A percentile compares a stretch with the other conserved stretches of the same genome.
These are phyloP conservation scores for Drosophila serrata DNA, from an alignment of 1,140 invertebrate species.

Conservation along the genomic window DNA sequence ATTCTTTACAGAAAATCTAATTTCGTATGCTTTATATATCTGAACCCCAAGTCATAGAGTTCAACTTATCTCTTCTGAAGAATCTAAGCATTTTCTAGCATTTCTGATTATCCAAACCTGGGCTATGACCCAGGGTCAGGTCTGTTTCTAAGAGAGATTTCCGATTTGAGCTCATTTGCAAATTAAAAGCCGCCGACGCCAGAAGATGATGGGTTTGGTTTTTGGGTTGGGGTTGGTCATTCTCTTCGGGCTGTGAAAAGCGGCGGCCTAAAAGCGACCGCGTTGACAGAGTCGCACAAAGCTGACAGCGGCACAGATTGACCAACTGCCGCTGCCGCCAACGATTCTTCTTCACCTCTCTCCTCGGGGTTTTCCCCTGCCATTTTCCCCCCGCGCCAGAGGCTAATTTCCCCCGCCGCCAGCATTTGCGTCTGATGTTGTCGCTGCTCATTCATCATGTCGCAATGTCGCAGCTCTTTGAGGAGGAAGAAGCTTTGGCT, in stretches of 20 bases:
- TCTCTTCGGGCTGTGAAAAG: conserved; percentile 19
- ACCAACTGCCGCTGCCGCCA: conserved; percentile 31
- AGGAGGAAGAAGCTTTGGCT: conserved; percentile 28
- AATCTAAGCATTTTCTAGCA: conserved; percentile 3
- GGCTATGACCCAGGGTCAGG: not conserved
- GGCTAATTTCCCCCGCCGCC: conserved; percentile 26
- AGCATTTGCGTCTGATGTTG: conserved; percentile 55
- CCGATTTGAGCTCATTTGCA: conserved; percentile 73
- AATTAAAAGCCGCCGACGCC: conserved; percentile 69
- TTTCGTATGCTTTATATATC: no score
- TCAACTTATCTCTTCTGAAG: not conserved
- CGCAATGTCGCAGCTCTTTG: conserved; percentile 46
- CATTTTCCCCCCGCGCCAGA: not conserved
- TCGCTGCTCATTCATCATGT: conserved; percentile 77
- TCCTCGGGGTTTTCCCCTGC: not conserved
- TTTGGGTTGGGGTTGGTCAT: not conserved
- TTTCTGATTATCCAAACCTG: not conserved
- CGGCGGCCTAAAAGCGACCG: conserved; percentile 38
- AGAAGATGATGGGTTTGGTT: conserved; percentile 7
- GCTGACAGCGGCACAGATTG: conserved; percentile 67
- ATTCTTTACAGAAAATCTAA: no score
- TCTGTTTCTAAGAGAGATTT: conserved; percentile 11
- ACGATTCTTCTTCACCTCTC: not conserved
- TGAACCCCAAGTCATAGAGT: no score
- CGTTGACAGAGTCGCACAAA: conserved; percentile 79